Evolutionary conservation across 1,140 invertebrate genomes (phyloP), one percentile per base, ranked within the genome.

Genomic region (Episyrphus balteatus): DNA sequence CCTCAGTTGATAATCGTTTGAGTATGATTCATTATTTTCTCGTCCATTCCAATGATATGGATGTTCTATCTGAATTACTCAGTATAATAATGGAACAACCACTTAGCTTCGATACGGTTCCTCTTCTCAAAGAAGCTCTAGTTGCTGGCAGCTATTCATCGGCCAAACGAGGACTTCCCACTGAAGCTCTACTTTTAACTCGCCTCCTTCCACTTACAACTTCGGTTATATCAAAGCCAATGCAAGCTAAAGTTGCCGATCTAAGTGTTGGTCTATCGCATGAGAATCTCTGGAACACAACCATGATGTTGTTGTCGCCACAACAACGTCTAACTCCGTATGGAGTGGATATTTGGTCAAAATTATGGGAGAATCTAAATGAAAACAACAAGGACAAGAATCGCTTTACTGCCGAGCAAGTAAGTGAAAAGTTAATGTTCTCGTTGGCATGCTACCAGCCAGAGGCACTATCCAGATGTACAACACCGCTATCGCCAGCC

Each of bases 371-470:
- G 45, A 74, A 79, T 49, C 70, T 86, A 9, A 72, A 73, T 44
- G 68, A 70, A 1, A 70, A 66, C 47, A 73, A 73, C 44, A 75
- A 75, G 48, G 75, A 74, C 39, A 75, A 74, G 56, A 69, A 73
- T 3, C 75, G 81, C 46, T 87, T 86, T 52, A 77, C 71, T 48
- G 78, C 80, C 1, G 75, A 71, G 47, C 77, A 80, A 55, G 84
- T 88, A 18, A 76, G 80, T 2, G 83, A 87, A 49, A 84, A 87
- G 53, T 69, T 88, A 6, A 73, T 83, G 50, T 77, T 86, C 26
- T 88, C 84, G 42, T 64, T 88, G 51, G 79, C 83, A 42, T 88
- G 84, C 61, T 88, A 89, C 66, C 85, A 83, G 70, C 86, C 87
- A 0, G 87, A 91, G 70, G 86, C 85, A 1, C 61, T 90, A 8